Evolutionary conservation across 2,888 invertebrate genomes (phyloP), one percentile per base, ranked within the genome.

Genomic region (Drosophila conformis): DNA sequence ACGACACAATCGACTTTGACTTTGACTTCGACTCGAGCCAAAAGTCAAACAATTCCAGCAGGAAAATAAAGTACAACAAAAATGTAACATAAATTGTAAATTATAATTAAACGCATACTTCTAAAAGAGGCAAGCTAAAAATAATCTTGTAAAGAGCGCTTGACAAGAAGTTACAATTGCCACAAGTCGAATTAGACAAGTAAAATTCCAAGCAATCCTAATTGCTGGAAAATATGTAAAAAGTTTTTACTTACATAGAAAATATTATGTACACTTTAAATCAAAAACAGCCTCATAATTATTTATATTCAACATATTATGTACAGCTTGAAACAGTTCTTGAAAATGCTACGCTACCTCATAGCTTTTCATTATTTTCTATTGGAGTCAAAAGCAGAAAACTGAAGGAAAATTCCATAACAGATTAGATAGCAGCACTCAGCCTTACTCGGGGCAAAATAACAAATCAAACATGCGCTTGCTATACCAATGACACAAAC

Each of bases 21-120:
- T 52, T 52, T 46, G 29, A 42, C 51, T 21, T 40, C 6, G 46
- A 61, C 69, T 85, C 69, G 75, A 83, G 82, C 79, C 87, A 88
- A 81, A 78, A 80, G 81, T 80, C 80, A 78, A 76, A 80, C 78
- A 64, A 65, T 65, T 8, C 40, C 46, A 58, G n/a, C 11, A 29
- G 31, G 56, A 7, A 66, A 36, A 33, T 27, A 58, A 66, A 35
- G n/a, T 29, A 38, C 57, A 52, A 27, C 18, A 25, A 38, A 42
- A 49, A 42, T 15, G 29, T 31, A 15, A 48, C 64, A 21, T 53
- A 27, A 83, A 86, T 78, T 74, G 80, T 77, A 71, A 81, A 81
- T 76, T 76, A 80, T 71, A 76, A 63, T 58, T 54, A 63, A 69
- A 61, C 59, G 56, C 40, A 54, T 38, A 52, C 46, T 2, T 40